Conservation (phyloP, 2,113 vertebrate species). For the Marcusenius ussheri region DNA sequence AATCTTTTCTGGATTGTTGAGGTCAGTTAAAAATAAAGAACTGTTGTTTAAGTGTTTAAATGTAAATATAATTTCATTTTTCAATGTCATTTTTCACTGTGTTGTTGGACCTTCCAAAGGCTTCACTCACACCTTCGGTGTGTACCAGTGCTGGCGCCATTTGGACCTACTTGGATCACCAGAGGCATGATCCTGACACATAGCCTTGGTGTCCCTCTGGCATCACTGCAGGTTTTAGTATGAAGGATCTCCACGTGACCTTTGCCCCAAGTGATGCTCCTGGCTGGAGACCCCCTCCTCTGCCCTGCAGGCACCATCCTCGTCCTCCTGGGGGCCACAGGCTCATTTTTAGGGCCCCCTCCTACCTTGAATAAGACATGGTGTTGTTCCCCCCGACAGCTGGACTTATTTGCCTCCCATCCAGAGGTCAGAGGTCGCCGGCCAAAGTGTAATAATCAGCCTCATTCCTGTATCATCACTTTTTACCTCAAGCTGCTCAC, state of each 20-base stretch:
- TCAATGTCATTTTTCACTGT: not conserved
- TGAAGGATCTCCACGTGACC: constrained; percentile 44
- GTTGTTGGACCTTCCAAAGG: not conserved
- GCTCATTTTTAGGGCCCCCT: not conserved
- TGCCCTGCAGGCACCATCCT: not conserved
- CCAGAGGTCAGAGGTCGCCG: not conserved
- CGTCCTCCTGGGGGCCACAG: not conserved
- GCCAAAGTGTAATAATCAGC: constrained; percentile 12
- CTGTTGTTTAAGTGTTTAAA: not conserved
- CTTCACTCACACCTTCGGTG: not conserved
- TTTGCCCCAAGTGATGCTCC: constrained; percentile 35
- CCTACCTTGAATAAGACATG: not conserved
- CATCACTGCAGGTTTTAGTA: constrained; percentile 35
- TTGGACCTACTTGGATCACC: not conserved
- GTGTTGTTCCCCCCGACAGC: not conserved
- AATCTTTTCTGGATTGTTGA: not conserved
- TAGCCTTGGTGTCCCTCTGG: constrained; percentile 1
- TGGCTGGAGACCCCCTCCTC: constrained; percentile 35
- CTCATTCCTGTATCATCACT: not conserved
- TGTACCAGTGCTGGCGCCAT: not conserved
- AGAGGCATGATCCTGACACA: not conserved
- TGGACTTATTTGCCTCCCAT: not conserved
- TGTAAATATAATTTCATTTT: not conserved
- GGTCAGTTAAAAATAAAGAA: not conserved
- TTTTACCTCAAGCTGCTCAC: constrained; percentile 13